A percentile compares a stretch with the other conserved stretches of the same genome.
Evolutionary conservation across 1,140 invertebrate species (phyloP).

Genomic region (Sitodiplosis mosellana): DNA sequence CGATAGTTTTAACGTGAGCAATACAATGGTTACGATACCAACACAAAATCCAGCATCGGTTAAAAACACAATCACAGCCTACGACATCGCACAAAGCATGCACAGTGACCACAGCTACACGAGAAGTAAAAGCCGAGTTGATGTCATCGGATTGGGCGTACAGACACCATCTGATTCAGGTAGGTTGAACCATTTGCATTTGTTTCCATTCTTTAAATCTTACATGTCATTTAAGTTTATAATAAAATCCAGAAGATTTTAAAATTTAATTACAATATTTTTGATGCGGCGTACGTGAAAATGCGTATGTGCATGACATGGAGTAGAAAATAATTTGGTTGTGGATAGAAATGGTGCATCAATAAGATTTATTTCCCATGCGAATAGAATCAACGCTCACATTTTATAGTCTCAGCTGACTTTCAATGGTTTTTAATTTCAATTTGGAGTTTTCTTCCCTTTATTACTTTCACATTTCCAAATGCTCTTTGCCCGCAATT

Average conservation of each 20-base stretch:
- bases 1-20: constrained; percentile 5
- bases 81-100: constrained; percentile 12
- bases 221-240: too few relatives aligned
- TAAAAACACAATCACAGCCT: constrained; percentile 6
- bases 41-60: constrained; percentile 14
- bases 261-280: background rate
- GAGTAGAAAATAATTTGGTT: too few relatives aligned
- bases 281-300: background rate
- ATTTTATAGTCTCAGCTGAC: too few relatives aligned
- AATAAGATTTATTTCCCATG: too few relatives aligned
- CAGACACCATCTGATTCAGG: constrained; percentile 75
- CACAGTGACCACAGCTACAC: constrained; percentile 52
- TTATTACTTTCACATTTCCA: too few relatives aligned
- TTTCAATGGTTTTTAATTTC: too few relatives aligned
- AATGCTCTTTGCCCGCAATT: too few relatives aligned
- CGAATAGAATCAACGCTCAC: too few relatives aligned
- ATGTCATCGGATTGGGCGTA: constrained; percentile 37
- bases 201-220: constrained; percentile 3
- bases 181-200: constrained; percentile 33
- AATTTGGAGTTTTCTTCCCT: too few relatives aligned
- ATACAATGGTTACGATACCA: constrained; percentile 7
- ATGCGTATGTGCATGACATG: too few relatives aligned
- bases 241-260: background rate
- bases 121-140: constrained; percentile 31
- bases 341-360: too few relatives aligned